These are phyloP conservation scores for Microvelia longipes DNA, from an alignment of 1,140 invertebrate genomes.

Conservation along the genomic window DNA sequence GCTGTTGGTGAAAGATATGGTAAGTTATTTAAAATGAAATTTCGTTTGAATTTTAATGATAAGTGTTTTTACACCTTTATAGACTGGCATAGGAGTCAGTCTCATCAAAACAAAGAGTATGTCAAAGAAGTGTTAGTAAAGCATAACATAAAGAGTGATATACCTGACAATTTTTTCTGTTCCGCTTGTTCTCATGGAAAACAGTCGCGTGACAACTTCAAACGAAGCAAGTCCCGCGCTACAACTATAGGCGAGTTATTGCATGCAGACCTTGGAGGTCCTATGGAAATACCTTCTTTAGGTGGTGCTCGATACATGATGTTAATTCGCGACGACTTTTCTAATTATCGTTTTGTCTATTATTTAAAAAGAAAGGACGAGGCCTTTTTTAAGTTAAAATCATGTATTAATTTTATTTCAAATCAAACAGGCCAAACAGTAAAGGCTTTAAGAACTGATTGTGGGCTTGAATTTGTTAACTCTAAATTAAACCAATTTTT, in stretches of 20 bases:
- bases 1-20: neutral
- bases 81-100: neutral
- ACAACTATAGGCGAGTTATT: neutral
- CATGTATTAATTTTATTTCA: neutral
- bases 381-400: constrained; percentile 8
- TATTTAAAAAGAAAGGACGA: constrained; percentile 25
- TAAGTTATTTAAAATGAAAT: neutral
- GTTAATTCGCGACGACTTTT: constrained; percentile 25
- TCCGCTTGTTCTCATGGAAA: neutral
- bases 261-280: constrained; percentile 22
- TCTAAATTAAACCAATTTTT: neutral
- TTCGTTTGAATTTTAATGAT: neutral
- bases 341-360: constrained; percentile 22
- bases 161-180: neutral
- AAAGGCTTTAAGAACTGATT: neutral
- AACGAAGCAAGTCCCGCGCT: neutral
- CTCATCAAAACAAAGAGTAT: neutral
- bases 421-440: neutral
- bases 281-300: constrained; percentile 20
- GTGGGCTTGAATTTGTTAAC: neutral
- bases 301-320: constrained; percentile 24
- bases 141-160: neutral
- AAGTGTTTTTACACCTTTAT: neutral
- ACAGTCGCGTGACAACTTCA: neutral
- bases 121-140: neutral